Evolutionary conservation across 1,140 invertebrate genomes (phyloP).

Genomic region (Bombus turneri): DNA sequence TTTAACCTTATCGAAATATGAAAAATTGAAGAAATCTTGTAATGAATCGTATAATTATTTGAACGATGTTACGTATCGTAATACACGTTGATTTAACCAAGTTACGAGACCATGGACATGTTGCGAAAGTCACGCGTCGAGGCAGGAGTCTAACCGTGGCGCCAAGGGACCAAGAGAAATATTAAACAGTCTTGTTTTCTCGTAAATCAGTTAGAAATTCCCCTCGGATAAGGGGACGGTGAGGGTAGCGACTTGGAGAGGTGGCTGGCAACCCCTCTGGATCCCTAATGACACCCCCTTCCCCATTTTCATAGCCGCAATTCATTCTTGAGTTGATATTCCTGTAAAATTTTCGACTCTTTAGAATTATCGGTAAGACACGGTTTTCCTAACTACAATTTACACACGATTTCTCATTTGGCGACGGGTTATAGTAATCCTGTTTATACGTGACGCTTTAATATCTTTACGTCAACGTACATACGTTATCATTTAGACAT

Average conservation of each 20-base stretch:
- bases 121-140: conserved; percentile 76
- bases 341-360: conserved; percentile 58
- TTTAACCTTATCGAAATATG: conserved; percentile 12
- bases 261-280: conserved; percentile 72
- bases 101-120: conserved; percentile 74
- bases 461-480: background rate
- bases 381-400: conserved; percentile 1
- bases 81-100: conserved; percentile 52
- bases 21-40: background rate
- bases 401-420: background rate
- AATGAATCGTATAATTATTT: background rate
- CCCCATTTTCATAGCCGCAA: conserved; percentile 65
- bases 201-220: conserved; percentile 82
- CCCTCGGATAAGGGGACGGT: conserved; percentile 71
- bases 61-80: background rate
- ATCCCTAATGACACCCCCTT: conserved; percentile 75
- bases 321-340: conserved; percentile 65
- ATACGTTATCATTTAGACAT: background rate
- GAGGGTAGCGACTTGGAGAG: conserved; percentile 74
- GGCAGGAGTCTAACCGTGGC: conserved; percentile 75
- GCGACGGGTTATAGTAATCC: background rate
- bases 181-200: conserved; percentile 83
- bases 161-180: conserved; percentile 80
- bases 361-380: conserved; percentile 24
- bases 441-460: background rate